A percentile compares a stretch with the other conserved stretches of the same genome.
These are phyloP conservation scores for Rhincodon typus DNA, from an alignment of 2,797 vertebrate genomes.

Conservation along the genomic window DNA sequence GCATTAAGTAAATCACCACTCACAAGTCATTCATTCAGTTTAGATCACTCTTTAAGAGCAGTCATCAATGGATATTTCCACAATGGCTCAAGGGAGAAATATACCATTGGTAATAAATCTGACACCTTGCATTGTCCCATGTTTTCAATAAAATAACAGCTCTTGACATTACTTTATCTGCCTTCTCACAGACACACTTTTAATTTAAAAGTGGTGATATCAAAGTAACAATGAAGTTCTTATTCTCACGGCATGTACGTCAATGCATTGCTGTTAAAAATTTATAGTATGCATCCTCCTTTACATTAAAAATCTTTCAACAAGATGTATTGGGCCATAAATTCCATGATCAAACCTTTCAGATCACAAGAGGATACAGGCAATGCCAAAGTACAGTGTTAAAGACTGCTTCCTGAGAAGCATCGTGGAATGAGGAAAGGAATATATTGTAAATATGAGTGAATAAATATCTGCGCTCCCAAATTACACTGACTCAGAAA, in stretches of 20 bases:
- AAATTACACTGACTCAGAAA: background rate
- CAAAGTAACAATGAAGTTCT: background rate
- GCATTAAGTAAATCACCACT: constrained; percentile 13
- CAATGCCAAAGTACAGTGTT: background rate
- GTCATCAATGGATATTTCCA: background rate
- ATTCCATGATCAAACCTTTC: background rate
- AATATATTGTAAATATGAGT: background rate
- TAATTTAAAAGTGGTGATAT: constrained; percentile 26
- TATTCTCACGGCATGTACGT: background rate
- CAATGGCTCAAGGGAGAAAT: background rate
- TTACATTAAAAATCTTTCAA: constrained; percentile 13
- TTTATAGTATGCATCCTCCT: constrained; percentile 20
- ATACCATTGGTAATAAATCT: background rate
- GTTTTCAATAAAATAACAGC: constrained; percentile 6
- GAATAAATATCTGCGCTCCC: background rate
- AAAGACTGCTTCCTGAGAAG: background rate
- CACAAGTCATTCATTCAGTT: constrained; percentile 28
- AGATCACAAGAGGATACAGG: background rate
- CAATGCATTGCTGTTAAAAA: background rate
- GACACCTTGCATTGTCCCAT: background rate
- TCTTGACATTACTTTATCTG: background rate
- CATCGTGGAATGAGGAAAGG: background rate
- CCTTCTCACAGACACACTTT: background rate
- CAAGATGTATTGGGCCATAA: constrained; percentile 13
- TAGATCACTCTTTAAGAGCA: background rate